Conservation (phyloP, 2,113 vertebrate genomes). For the Motacilla tschutschensis region DNA sequence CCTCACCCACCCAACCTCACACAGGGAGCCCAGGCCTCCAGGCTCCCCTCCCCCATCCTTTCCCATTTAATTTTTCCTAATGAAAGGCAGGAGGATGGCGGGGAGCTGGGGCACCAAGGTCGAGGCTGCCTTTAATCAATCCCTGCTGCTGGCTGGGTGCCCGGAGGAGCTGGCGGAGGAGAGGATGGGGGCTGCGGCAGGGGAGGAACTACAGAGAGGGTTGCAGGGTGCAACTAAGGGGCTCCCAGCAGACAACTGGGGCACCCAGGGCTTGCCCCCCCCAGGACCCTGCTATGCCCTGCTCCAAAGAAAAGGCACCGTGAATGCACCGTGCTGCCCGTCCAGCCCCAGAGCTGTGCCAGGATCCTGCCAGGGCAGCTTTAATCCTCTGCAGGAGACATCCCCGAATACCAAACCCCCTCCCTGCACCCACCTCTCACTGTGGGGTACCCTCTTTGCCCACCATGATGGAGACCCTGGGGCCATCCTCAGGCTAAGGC, state of each 20-base stretch:
- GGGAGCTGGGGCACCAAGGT: slow-evolving; percentile 58
- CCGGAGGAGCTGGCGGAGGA: slow-evolving; percentile 3
- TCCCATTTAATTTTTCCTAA: slow-evolving; percentile 65
- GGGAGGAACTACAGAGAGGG: not conserved
- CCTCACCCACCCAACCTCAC: not conserved
- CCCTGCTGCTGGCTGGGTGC: slow-evolving; percentile 38
- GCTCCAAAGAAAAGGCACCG: not conserved
- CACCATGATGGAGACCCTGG: not conserved
- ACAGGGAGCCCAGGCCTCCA: not conserved
- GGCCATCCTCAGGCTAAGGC: not conserved
- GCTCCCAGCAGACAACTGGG: not conserved
- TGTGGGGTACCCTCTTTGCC: not conserved
- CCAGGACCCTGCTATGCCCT: not conserved
- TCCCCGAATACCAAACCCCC: not conserved
- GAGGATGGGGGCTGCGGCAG: not conserved
- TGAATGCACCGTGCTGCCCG: not conserved
- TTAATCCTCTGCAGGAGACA: not conserved
- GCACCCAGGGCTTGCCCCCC: not conserved
- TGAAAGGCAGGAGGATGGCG: slow-evolving; percentile 60
- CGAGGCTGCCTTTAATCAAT: slow-evolving; percentile 66
- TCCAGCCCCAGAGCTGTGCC: not conserved
- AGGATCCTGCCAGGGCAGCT: not conserved
- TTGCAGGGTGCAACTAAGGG: not conserved
- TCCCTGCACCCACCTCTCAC: not conserved
- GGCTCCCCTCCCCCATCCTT: slow-evolving; percentile 35